These are phyloP conservation scores for Phaedon cochleariae DNA, from an alignment of 2,888 invertebrate species.

Conservation along the genomic window DNA sequence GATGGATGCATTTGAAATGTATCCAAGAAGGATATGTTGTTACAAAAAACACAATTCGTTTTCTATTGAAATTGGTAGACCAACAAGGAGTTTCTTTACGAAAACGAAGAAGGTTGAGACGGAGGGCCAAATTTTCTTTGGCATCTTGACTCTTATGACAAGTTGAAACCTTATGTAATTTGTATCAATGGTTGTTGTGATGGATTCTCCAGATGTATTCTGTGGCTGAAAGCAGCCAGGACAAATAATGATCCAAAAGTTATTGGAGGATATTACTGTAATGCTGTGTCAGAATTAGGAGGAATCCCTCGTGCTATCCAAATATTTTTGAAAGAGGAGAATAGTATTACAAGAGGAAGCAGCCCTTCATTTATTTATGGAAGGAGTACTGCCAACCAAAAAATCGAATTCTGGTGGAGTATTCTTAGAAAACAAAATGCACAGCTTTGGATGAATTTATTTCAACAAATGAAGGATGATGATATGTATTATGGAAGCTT, in stretches of 20 bases:
- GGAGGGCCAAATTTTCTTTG: too few relatives aligned
- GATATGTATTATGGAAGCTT: neutral
- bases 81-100: neutral
- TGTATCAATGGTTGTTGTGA: too few relatives aligned
- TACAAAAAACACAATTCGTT: neutral
- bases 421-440: conserved; percentile 14
- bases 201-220: too few relatives aligned
- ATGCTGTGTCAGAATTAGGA: too few relatives aligned
- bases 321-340: too few relatives aligned
- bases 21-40: neutral
- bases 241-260: too few relatives aligned
- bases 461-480: conserved; percentile 27
- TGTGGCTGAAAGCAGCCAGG: too few relatives aligned
- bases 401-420: conserved; percentile 29
- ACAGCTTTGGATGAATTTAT: conserved; percentile 32
- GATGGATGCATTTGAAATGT: neutral
- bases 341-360: too few relatives aligned
- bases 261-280: too few relatives aligned
- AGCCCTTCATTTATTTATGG: neutral
- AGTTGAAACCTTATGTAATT: too few relatives aligned
- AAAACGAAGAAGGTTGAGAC: neutral
- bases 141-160: too few relatives aligned
- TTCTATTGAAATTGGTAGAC: neutral
- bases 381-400: conserved; percentile 12
- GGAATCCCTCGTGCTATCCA: too few relatives aligned